Percentiles rank a stretch among this genome's conserved stretches.
phyloP scores from a whole-genome alignment of 1,140 invertebrate species.

The Ladona fulva region DNA sequence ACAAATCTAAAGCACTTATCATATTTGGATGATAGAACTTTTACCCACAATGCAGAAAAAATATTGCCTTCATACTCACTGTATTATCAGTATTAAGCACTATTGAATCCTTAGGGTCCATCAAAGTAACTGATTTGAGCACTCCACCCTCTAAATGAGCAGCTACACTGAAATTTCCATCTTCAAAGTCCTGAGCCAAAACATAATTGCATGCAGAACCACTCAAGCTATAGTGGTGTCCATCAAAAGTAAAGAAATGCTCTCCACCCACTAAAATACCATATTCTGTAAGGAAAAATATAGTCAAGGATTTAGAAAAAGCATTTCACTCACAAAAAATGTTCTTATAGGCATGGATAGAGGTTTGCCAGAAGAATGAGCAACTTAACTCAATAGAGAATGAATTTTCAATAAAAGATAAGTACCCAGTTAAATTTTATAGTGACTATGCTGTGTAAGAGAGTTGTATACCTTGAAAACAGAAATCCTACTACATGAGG shows the following conservation, averaged over 20 bases:
- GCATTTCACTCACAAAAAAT: too few relatives aligned
- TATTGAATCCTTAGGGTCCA: slow-evolving; percentile 47
- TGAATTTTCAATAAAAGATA: too few relatives aligned
- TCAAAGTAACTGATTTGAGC: slow-evolving; percentile 46
- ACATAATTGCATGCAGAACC: slow-evolving; percentile 71
- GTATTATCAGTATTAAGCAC: slow-evolving; percentile 50
- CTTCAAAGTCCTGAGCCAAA: slow-evolving; percentile 68
- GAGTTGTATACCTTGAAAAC: too few relatives aligned
- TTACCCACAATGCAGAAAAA: too few relatives aligned
- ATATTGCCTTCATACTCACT: slow-evolving; percentile 32
- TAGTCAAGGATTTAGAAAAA: neutral
- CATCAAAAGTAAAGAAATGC: slow-evolving; percentile 81
- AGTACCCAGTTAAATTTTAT: too few relatives aligned
- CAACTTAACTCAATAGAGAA: too few relatives aligned
- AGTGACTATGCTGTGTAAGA: too few relatives aligned
- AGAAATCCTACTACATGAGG: too few relatives aligned
- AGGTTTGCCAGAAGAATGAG: too few relatives aligned
- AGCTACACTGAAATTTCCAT: slow-evolving; percentile 67
- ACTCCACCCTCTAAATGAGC: slow-evolving; percentile 48
- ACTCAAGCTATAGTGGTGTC: slow-evolving; percentile 61
- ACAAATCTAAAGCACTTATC: too few relatives aligned
- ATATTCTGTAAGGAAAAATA: slow-evolving; percentile 36
- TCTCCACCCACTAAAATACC: slow-evolving; percentile 64
- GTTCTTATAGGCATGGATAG: too few relatives aligned
- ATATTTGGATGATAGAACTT: too few relatives aligned